phyloP scores from a whole-genome alignment of 2,113 vertebrate species.

The Trochalopteron elliotii region DNA sequence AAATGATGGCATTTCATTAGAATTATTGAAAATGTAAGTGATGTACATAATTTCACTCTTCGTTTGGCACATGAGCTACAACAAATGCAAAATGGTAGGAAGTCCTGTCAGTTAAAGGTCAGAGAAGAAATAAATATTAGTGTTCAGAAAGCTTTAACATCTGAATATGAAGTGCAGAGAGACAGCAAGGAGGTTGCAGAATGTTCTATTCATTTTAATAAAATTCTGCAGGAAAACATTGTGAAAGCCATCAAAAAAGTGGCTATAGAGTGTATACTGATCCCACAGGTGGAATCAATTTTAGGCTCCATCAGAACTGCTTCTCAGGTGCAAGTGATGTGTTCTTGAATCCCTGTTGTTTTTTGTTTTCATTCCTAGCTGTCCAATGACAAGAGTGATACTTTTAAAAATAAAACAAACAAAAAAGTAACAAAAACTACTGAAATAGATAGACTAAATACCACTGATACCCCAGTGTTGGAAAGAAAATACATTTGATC shows the following conservation, averaged over 20 bases:
- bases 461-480: not conserved
- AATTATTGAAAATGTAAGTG: not conserved
- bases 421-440: not conserved
- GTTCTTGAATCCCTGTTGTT: not conserved
- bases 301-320: not conserved
- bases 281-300: rapidly evolving
- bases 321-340: not conserved
- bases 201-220: not conserved
- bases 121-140: not conserved
- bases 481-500: not conserved
- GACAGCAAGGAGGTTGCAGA: not conserved
- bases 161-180: not conserved
- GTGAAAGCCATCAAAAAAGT: not conserved
- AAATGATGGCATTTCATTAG: not conserved
- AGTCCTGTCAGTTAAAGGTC: not conserved
- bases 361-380: not conserved
- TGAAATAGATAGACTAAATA: not conserved
- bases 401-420: not conserved
- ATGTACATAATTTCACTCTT: not conserved
- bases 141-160: not conserved
- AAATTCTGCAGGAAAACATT: not conserved
- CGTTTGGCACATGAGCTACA: not conserved
- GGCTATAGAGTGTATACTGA: not conserved
- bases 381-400: not conserved
- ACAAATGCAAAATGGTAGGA: not conserved